Percentiles rank a stretch among this genome's conserved stretches.
Evolutionary conservation across 2,888 invertebrate species (phyloP).

Genomic region (Erebia epiphron): DNA sequence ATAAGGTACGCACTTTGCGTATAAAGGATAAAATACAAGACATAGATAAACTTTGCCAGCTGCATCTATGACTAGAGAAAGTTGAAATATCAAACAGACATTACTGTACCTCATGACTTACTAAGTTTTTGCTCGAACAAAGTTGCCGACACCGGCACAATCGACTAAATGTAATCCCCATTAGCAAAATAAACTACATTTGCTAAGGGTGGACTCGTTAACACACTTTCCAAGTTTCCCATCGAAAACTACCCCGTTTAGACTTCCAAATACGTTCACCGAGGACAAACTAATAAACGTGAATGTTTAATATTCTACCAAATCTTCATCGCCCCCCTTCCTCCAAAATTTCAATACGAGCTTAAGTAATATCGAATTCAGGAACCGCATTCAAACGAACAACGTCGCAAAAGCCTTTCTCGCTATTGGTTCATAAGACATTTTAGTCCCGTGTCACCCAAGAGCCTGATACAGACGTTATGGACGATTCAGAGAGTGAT

Average conservation of each 20-base stretch:
- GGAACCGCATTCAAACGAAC: conserved; percentile 51
- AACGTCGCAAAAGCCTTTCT: conserved; percentile 53
- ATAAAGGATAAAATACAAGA: not conserved
- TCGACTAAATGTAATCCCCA: conserved; percentile 66
- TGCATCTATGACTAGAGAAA: conserved; percentile 27
- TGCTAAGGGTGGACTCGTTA: conserved; percentile 67
- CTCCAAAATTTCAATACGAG: conserved; percentile 72
- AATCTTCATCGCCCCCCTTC: conserved; percentile 65
- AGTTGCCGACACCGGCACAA: conserved; percentile 56
- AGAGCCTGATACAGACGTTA: conserved; percentile 64
- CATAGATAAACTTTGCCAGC: conserved; percentile 15
- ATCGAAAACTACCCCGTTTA: conserved; percentile 76
- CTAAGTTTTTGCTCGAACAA: conserved; percentile 48
- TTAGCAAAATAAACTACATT: conserved; percentile 68
- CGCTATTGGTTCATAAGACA: conserved; percentile 47
- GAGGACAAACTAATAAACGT: conserved; percentile 82
- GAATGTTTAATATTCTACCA: conserved; percentile 80
- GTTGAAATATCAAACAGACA: conserved; percentile 36
- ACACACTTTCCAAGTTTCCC: conserved; percentile 77
- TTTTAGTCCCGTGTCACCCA: conserved; percentile 44
- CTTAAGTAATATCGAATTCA: conserved; percentile 71
- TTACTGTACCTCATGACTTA: conserved; percentile 38
- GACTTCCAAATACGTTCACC: conserved; percentile 72
- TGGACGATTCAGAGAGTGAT: conserved; percentile 77
- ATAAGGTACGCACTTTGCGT: not conserved